Evolutionary conservation across 2,113 vertebrate species (phyloP), one percentile per base, ranked within the genome.

Genomic region (Neopipo cinnamomea): DNA sequence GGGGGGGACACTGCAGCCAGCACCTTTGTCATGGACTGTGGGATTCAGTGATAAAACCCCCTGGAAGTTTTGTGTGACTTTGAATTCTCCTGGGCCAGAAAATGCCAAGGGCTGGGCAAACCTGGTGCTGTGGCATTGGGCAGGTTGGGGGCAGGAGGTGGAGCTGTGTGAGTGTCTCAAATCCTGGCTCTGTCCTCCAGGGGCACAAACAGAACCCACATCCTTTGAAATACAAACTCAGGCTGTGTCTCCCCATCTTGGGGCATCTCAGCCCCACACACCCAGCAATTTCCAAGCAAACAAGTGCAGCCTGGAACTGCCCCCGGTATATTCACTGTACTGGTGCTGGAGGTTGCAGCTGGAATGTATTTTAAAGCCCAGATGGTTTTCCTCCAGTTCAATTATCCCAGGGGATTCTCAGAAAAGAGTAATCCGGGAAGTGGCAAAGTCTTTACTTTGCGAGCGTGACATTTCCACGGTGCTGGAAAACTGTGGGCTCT

Each of bases 21-120:
- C 4, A 1, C 59, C 33, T 56, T 42, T 0, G 0, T 41, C 5
- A 11, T 14, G 6, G 33, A 12, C 71, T 58, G 12, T 0, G 5
- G 52, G n/a, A 18, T 42, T 66, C 52, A 49, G 39, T 11, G 2
- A 19, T 37, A 13, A 53, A 67, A 25, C 16, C n/a, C n/a, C 4
- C 21, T 5, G 24, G n/a, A 14, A 17, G 20, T 53, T 61, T 53
- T 6, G 11, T 28, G 46, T 33, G 46, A 42, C 20, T 89, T 79
- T 67, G 73, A 44, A 68, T 44, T 53, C 35, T 39, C 15, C 12
- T 2, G 5, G n/a, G 25, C 30, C 78, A 47, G 46, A 47, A 72
- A 28, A 47, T 15, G 24, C 12, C 16, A 46, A 52, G 24, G 21
- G 20, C 6, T 0, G 1, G 37, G 37, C 3, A 6, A 33, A 33